A percentile compares a stretch with the other conserved stretches of the same genome.
Evolutionary conservation across 2,113 vertebrate species (phyloP).

Genomic region (Thamnaconus septentrionalis): DNA sequence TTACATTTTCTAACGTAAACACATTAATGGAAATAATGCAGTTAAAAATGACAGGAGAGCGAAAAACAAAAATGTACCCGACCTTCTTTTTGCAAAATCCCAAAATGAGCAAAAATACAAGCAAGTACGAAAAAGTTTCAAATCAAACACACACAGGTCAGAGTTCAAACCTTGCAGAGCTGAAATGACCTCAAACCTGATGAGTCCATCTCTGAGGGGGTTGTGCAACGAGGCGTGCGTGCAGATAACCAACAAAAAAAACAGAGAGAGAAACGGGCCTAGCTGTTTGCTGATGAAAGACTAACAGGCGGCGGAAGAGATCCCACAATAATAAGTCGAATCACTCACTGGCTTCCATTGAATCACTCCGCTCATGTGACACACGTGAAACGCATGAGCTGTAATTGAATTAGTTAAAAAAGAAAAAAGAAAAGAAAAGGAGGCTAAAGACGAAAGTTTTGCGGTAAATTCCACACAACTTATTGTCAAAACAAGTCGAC

Average conservation of each 20-base stretch:
- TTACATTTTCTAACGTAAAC: too few relatives aligned
- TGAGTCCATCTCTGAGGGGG: slow-evolving; percentile 13
- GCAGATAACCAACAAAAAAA: not conserved
- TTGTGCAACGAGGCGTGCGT: not conserved
- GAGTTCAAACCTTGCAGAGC: slow-evolving; percentile 19
- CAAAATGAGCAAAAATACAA: not conserved
- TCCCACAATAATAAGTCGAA: too few relatives aligned
- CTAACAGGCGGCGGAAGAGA: slow-evolving; percentile 3
- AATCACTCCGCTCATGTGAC: slow-evolving; percentile 46
- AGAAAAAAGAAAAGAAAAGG: too few relatives aligned
- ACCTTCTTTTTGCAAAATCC: not conserved
- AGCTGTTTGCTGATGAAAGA: too few relatives aligned
- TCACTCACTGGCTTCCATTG: slow-evolving; percentile 35
- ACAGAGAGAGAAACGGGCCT: too few relatives aligned
- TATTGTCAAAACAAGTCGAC: too few relatives aligned
- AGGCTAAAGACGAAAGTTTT: too few relatives aligned
- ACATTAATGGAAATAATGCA: too few relatives aligned
- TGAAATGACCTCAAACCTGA: not conserved
- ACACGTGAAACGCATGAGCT: slow-evolving; percentile 6
- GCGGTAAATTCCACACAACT: too few relatives aligned
- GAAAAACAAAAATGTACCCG: too few relatives aligned
- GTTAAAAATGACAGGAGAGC: too few relatives aligned
- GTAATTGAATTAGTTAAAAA: too few relatives aligned
- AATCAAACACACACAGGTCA: slow-evolving; percentile 14
- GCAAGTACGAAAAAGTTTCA: slow-evolving; percentile 3